Evolutionary conservation across 2,888 invertebrate species (phyloP).

Genomic region (Ligdia adustata): DNA sequence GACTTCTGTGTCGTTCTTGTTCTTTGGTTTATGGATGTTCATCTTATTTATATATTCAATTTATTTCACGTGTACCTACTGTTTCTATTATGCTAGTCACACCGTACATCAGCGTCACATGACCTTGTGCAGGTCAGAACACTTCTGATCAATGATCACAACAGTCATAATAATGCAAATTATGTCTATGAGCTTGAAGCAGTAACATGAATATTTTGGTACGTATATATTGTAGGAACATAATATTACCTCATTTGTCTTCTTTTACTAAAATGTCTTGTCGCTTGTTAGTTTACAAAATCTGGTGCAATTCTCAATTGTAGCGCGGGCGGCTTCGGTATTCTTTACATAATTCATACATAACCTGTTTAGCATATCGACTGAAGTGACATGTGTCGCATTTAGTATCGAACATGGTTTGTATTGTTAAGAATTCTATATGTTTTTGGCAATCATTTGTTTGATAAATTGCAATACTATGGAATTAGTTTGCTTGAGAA

Average conservation of each 20-base stretch:
- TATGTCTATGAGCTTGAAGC: no score
- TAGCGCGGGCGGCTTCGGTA: constrained; percentile 54
- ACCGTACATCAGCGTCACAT: no score
- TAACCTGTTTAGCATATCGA: constrained; percentile 73
- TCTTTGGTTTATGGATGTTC: constrained; percentile 1
- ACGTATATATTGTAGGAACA: no score
- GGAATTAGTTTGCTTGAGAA: not conserved
- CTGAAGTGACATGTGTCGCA: constrained; percentile 74
- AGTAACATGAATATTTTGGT: no score
- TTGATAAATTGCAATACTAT: constrained; percentile 7
- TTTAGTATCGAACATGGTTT: constrained; percentile 42
- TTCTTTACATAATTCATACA: constrained; percentile 78
- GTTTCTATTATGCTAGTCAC: no score
- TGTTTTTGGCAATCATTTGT: constrained; percentile 17
- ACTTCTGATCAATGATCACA: no score
- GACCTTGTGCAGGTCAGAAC: no score
- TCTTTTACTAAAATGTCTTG: constrained; percentile 38
- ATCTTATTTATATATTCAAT: no score
- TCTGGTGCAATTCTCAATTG: constrained; percentile 51
- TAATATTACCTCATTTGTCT: constrained; percentile 25
- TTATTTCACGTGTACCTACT: no score
- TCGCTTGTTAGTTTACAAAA: constrained; percentile 34
- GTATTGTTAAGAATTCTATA: constrained; percentile 16
- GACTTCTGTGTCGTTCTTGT: constrained; percentile 1
- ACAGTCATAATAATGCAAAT: no score